These are phyloP conservation scores for Drosophila pegasa DNA, from an alignment of 2,888 invertebrate genomes.

Conservation along the genomic window DNA sequence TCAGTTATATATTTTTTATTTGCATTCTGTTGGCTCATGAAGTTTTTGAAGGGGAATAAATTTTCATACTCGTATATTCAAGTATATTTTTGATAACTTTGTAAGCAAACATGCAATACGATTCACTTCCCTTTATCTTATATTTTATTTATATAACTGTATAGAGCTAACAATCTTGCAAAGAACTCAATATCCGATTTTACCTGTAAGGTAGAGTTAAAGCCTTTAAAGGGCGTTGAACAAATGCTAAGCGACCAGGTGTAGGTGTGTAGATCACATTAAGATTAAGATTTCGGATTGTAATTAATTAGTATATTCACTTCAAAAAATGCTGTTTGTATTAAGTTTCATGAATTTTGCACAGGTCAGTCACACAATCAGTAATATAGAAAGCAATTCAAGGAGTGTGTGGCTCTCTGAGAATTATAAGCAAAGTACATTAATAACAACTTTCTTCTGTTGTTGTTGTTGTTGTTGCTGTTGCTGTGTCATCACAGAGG, in stretches of 20 bases:
- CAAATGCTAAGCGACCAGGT: not conserved
- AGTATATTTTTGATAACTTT: not conserved
- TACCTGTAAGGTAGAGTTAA: not conserved
- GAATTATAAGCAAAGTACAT: conserved; percentile 31
- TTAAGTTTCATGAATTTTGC: conserved; percentile 6
- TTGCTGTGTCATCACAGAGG: conserved; percentile 44
- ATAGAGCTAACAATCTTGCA: not conserved
- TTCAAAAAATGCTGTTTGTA: not conserved
- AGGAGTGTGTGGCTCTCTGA: conserved; percentile 27
- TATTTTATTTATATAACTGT: not conserved
- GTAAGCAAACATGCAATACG: not conserved
- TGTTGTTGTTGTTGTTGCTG: conserved; percentile 21
- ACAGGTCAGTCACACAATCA: conserved; percentile 24
- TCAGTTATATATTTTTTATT: not conserved
- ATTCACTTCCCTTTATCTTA: not conserved
- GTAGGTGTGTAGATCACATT: conserved; percentile 8
- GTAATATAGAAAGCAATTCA: conserved; percentile 21
- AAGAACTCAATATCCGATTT: not conserved
- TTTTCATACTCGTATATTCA: not conserved
- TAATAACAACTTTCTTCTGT: conserved; percentile 45
- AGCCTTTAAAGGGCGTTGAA: not conserved
- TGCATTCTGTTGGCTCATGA: not conserved
- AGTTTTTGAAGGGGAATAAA: not conserved
- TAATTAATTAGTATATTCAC: conserved; percentile 16
- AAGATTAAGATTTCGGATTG: conserved; percentile 4